A percentile compares a stretch with the other conserved stretches of the same genome.
These are phyloP conservation scores for Montipora sp. DNA, from an alignment of 64 coral and sea anemone genomes.

Conservation along the genomic window DNA sequence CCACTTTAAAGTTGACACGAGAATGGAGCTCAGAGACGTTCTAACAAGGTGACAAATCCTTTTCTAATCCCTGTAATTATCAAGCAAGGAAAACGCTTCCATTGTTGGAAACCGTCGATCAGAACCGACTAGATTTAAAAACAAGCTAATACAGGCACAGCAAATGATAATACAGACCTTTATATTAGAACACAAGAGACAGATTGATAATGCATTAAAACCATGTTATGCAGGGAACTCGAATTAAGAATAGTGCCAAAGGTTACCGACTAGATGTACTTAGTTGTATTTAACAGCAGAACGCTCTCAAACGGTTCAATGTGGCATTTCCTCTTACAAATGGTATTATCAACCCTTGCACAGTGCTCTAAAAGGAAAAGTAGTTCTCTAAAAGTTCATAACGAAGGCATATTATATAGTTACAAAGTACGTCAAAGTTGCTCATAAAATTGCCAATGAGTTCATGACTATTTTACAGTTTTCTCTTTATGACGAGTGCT, in stretches of 20 bases:
- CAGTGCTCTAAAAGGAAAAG: too few species aligned
- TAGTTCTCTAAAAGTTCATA: too few species aligned
- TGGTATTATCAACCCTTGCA: too few species aligned
- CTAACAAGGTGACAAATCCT: conserved; percentile 49
- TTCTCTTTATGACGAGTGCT: too few species aligned
- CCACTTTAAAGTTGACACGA: conserved; percentile 20
- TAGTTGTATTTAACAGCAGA: too few species aligned
- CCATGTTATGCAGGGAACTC: background rate
- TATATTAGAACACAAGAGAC: background rate
- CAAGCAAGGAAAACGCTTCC: background rate
- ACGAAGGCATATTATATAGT: too few species aligned
- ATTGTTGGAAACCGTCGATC: background rate
- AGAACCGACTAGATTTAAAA: background rate
- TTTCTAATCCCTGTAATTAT: conserved; percentile 30
- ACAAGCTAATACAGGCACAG: background rate
- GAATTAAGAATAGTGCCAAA: background rate
- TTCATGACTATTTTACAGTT: too few species aligned
- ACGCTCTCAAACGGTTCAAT: too few species aligned
- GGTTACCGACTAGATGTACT: too few species aligned
- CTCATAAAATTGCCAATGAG: too few species aligned
- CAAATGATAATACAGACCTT: background rate
- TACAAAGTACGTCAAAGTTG: too few species aligned
- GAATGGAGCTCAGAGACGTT: conserved; percentile 15
- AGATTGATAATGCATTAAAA: background rate
- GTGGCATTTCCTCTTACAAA: too few species aligned